Base-by-base conservation (phyloP, 2,888 invertebrate genomes). In the Amphipoea lucens region DNA sequence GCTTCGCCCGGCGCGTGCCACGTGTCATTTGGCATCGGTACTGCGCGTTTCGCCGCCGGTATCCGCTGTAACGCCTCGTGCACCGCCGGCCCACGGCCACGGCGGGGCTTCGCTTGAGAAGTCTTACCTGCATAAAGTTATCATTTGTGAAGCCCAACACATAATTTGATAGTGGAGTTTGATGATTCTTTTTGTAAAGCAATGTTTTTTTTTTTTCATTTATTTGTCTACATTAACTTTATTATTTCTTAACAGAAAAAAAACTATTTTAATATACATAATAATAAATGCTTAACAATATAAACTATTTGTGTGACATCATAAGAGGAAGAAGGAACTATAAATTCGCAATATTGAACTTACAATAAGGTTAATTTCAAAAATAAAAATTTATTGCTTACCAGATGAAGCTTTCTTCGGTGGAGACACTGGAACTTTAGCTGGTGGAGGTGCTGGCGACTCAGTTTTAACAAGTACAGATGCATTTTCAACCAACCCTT, bases 61-160 rank as follows among this genome's bases (percentile, higher is more conserved):
- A 97, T 97, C 97, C 97, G 97, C 90, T 97, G 97, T 76, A 97
- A 90, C 0, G 97, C 97, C 91, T 97, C 97, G 87, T 97, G 97
- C 48, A 97, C 93, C 17, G 97, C 95, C 0, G 97, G 97, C 20
- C 97, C 97, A 1, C 97, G 92, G 11, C 97, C 97, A 14, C 95
- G 94, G 3, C 95, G 93, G 17, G 93, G 87, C 86, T 95, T 96
- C 7, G 94, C 79, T 82, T 93, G 92, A 45, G 91, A 88, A 68
- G 92, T 87, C 89, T 95, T 95, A n/a, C 90, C 94, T 95, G 83
- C 54, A 69, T 42, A 76, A 36, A 66, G 20, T 63, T 4, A 74
- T 72, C 5, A 66, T 48, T 63, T 48, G 14, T 73, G 17, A 67
- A 23, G 4, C 4, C 42, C 0, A 1, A 51, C 7, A 60, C 9